Percentiles rank a stretch among this genome's conserved stretches.
These are phyloP conservation scores for Leptatherina wallacei DNA, from an alignment of 2,797 vertebrate species.

Conservation along the genomic window DNA sequence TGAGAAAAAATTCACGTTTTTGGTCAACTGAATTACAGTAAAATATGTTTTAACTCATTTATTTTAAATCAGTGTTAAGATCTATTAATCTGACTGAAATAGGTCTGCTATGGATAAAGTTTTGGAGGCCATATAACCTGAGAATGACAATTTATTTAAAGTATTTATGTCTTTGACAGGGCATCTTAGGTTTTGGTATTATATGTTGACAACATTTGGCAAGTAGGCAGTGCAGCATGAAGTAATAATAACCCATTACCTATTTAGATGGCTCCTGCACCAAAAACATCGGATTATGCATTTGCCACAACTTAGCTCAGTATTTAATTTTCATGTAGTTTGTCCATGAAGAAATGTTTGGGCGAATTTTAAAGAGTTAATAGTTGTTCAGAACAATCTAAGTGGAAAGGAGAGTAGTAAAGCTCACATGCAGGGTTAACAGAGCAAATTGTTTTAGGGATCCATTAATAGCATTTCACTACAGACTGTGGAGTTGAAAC, in stretches of 20 bases:
- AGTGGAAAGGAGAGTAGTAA: not conserved
- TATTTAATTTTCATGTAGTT: not conserved
- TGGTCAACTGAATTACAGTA: not conserved
- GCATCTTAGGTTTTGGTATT: not conserved
- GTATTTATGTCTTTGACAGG: not conserved
- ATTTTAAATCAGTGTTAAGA: constrained; percentile 3
- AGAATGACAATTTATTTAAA: not conserved
- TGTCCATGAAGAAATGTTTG: not conserved
- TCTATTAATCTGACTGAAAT: too few relatives aligned
- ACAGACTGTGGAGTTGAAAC: not conserved
- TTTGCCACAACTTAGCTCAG: not conserved
- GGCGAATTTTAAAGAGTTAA: not conserved
- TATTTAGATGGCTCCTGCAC: too few relatives aligned
- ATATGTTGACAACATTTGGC: not conserved
- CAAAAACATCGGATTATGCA: not conserved
- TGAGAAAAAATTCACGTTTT: constrained; percentile 33
- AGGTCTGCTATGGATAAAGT: not conserved
- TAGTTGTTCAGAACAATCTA: not conserved
- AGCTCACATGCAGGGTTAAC: not conserved
- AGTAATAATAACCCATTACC: too few relatives aligned
- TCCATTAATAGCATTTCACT: not conserved
- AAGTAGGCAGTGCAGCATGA: not conserved
- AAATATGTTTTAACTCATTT: not conserved
- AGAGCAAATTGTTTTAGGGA: not conserved
- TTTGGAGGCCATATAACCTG: not conserved